A percentile compares a stretch with the other conserved stretches of the same genome.
Evolutionary conservation across 92 coral and sea anemone genomes (phyloP).

Genomic region (Montipora capitata): DNA sequence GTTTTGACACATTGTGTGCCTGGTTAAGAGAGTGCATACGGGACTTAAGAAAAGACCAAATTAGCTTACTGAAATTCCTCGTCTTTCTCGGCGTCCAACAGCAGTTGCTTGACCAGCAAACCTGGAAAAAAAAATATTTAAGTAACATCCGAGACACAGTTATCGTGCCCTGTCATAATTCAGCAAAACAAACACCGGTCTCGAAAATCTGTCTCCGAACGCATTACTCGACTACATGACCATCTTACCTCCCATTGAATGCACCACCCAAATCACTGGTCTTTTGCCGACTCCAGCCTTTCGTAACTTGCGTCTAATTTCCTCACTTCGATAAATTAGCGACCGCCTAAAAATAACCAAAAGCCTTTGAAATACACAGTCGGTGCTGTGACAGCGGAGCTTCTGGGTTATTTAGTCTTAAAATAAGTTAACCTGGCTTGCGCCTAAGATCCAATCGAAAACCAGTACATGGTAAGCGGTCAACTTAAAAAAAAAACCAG

Average conservation of each 20-base stretch:
- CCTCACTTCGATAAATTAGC: constrained; percentile 90
- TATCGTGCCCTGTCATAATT: no score
- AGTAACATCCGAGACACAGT: no score
- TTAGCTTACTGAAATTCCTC: constrained; percentile 74
- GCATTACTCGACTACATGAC: no score
- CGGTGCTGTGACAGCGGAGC: no score
- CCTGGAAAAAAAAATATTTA: constrained; percentile 53
- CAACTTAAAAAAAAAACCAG: no score
- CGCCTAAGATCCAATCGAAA: no score
- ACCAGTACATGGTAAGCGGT: no score
- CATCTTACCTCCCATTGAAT: constrained; percentile 96
- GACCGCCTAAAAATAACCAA: constrained; percentile 74
- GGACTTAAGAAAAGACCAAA: not conserved
- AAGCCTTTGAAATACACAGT: no score
- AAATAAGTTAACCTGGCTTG: no score
- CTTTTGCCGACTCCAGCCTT: constrained; percentile 95
- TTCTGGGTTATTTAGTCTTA: no score
- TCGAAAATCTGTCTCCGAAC: no score
- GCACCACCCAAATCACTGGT: constrained; percentile 95
- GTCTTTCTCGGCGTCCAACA: constrained; percentile 79
- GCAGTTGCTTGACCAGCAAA: constrained; percentile 90
- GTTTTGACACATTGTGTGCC: not conserved
- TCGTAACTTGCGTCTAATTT: constrained; percentile 87
- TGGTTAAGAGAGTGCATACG: not conserved
- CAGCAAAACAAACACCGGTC: no score